Percentiles rank a stretch among this genome's conserved stretches.
These are phyloP conservation scores for Protaetia brevitarsis DNA, from an alignment of 1,140 invertebrate species.

Conservation along the genomic window DNA sequence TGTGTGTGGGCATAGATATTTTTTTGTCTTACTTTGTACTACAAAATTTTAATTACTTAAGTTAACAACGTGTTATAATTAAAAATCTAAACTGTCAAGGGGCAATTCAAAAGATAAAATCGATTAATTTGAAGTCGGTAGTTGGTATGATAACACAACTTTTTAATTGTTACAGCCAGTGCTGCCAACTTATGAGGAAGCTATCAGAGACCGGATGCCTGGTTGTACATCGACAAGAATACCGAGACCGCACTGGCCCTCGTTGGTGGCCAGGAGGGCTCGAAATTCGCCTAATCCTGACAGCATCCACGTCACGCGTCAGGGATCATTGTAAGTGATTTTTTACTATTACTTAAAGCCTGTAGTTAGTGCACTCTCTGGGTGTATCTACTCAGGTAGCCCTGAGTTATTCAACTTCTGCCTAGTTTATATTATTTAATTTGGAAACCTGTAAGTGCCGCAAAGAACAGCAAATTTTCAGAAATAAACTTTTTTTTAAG, in stretches of 20 bases:
- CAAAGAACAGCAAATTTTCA: no score
- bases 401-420: no score
- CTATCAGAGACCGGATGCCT: slow-evolving; percentile 41
- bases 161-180: slow-evolving; percentile 42
- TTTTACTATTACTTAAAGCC: not conserved
- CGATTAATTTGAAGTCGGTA: not conserved
- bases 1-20: no score
- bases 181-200: slow-evolving; percentile 51
- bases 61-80: no score
- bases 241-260: slow-evolving; percentile 44
- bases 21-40: no score
- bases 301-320: slow-evolving; percentile 37
- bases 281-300: slow-evolving; percentile 41
- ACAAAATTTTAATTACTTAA: no score
- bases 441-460: no score
- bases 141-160: not conserved
- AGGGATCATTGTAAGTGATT: slow-evolving; percentile 44
- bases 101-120: not conserved
- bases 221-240: slow-evolving; percentile 32
- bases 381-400: no score
- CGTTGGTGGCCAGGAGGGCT: slow-evolving; percentile 36
- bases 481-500: no score
- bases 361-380: not conserved
- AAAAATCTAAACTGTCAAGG: not conserved
- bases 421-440: no score